Percentiles rank a stretch among this genome's conserved stretches.
phyloP scores from a whole-genome alignment of 2,888 invertebrate species.

The Oxycera nigricornis region DNA sequence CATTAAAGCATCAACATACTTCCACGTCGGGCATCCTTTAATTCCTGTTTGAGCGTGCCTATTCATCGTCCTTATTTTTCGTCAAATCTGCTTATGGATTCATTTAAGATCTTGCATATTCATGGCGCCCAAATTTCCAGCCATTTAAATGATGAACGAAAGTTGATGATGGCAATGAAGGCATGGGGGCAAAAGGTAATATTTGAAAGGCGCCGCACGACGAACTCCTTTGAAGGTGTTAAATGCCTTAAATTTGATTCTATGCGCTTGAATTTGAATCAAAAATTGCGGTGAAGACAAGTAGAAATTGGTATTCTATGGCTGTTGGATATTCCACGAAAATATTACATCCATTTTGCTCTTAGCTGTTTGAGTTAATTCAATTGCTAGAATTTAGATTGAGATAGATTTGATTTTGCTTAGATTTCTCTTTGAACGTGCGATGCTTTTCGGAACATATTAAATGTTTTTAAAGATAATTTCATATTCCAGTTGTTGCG shows the following conservation, averaged over 20 bases:
- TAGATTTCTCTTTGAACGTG: too few relatives aligned
- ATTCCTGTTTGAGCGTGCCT: not conserved
- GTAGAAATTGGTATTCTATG: slow-evolving; percentile 1
- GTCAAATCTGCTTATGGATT: slow-evolving; percentile 16
- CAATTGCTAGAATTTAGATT: too few relatives aligned
- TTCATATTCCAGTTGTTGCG: too few relatives aligned
- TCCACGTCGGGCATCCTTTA: not conserved
- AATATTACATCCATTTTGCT: not conserved
- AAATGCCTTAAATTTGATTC: not conserved
- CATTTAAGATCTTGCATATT: slow-evolving; percentile 33
- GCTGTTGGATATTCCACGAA: not conserved
- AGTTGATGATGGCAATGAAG: not conserved
- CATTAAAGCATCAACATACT: not conserved
- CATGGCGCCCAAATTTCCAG: slow-evolving; percentile 24
- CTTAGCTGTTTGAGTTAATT: not conserved
- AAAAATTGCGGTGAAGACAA: not conserved
- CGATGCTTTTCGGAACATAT: too few relatives aligned
- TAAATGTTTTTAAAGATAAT: too few relatives aligned
- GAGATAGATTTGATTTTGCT: too few relatives aligned
- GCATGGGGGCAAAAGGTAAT: not conserved
- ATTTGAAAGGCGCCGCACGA: not conserved
- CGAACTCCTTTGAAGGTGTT: not conserved
- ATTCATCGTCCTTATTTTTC: slow-evolving; percentile 1
- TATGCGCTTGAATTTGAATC: not conserved
- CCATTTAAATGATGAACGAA: slow-evolving; percentile 1